Evolutionary conservation across 2,113 vertebrate genomes (phyloP), one percentile per base, ranked within the genome.

Genomic region (Hylia prasina): DNA sequence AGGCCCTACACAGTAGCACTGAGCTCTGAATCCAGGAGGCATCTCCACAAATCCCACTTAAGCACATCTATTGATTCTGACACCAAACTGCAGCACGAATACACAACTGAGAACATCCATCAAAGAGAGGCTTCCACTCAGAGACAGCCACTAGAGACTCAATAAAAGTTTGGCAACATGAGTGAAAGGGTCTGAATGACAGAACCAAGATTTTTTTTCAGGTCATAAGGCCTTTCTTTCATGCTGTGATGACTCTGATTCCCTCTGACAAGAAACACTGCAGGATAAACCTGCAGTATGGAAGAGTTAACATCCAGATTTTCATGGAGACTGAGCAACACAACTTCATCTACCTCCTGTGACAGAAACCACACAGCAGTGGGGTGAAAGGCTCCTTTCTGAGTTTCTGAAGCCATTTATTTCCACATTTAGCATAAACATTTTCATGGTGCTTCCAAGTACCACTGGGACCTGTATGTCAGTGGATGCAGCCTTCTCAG

Each of bases 11-110:
- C 48, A 78, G 60, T 44, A 57, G 53, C 28, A 56, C 18, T 8
- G 21, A 90, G 51, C 64, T 89, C 72, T 75, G 53, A 87, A 75
- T 86, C 28, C 76, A 68, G 56, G 82, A 79, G 72, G 45, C 66
- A 73, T 54, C 80, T 58, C 86, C 40, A 80, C 89, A 93, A 90
- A 83, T 88, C 82, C 75, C 61, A 77, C 87, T 86, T 73, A 77
- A 88, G 92, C 63, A 66, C 60, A 8, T 33, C 10, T 65, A 93
- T 92, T 82, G 94, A 90, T 79, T 77, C 57, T 72, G 94, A 86
- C 75, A 90, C 70, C 37, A 50, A 81, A 58, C 82, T 56, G 56
- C 75, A 90, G 58, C 80, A 73, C 47, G 58, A 76, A 65, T 39
- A 42, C 51, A 33, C 60, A 86, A 91, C 93, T 93, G 71, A 94